A percentile compares a stretch with the other conserved stretches of the same genome.
phyloP scores from a whole-genome alignment of 2,888 invertebrate genomes.

The Girardia tigrina region DNA sequence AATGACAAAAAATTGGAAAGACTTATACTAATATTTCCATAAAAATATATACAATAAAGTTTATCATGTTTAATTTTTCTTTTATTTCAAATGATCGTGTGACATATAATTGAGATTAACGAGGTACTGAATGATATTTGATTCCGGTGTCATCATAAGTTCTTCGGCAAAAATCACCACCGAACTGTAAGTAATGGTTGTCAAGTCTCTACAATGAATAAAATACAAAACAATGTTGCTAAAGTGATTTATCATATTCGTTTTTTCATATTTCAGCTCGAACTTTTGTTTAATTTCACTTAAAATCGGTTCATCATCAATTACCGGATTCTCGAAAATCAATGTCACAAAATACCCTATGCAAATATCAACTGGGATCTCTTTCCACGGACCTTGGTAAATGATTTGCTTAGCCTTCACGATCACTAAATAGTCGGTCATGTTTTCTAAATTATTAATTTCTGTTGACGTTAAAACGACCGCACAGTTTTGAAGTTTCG shows the following conservation, averaged over 20 bases:
- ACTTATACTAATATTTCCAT: no score
- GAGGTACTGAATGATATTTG: background rate
- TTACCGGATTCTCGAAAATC: background rate
- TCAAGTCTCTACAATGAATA: background rate
- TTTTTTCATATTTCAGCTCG: background rate
- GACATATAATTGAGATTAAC: background rate
- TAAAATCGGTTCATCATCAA: background rate
- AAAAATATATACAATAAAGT: no score
- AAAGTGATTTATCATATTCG: background rate
- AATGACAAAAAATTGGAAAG: no score
- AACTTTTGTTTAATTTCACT: background rate
- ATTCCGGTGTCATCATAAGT: background rate
- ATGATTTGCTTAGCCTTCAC: background rate
- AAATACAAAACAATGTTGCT: background rate
- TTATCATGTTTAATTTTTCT: no score
- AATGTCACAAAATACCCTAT: background rate
- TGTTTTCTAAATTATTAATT: background rate
- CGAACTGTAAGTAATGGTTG: background rate
- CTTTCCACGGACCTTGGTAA: background rate
- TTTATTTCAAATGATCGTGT: no score
- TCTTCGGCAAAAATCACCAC: background rate
- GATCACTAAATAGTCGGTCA: background rate
- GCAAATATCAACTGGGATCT: background rate
- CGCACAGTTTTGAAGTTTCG: background rate
- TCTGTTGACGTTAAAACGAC: background rate